phyloP scores from a whole-genome alignment of 2,113 vertebrate genomes.

The Phocoena phocoena region DNA sequence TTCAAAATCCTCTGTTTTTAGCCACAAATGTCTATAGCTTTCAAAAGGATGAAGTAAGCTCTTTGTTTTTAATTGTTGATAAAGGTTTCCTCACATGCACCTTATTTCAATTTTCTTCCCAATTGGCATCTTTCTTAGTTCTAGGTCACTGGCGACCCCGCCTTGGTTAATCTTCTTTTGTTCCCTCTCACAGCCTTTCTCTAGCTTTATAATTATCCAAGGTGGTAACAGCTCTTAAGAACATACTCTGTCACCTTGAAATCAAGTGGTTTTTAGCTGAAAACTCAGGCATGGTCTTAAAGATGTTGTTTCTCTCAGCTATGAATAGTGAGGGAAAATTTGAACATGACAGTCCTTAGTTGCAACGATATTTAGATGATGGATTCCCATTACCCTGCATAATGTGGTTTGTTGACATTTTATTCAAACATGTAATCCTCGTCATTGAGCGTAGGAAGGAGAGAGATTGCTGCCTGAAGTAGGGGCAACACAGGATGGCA shows the following conservation, averaged over 20 bases:
- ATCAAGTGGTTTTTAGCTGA: conserved; percentile 80
- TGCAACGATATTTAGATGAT: conserved; percentile 70
- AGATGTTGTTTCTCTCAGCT: conserved; percentile 73
- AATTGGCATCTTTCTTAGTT: neutral
- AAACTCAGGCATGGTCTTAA: conserved; percentile 77
- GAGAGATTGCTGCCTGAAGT: neutral
- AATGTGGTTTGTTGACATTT: conserved; percentile 63
- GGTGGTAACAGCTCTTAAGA: conserved; percentile 71
- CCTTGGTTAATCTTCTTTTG: conserved; percentile 75
- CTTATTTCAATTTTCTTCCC: conserved; percentile 72
- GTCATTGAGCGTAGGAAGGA: conserved; percentile 11
- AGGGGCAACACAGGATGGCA: neutral
- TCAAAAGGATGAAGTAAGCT: conserved; percentile 24
- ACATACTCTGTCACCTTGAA: conserved; percentile 81
- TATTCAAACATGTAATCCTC: conserved; percentile 58
- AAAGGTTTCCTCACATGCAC: conserved; percentile 67
- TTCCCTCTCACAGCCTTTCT: conserved; percentile 45
- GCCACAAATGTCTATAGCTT: conserved; percentile 1
- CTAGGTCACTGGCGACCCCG: neutral
- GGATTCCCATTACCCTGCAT: conserved; percentile 67
- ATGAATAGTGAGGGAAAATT: conserved; percentile 55
- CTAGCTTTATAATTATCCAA: conserved; percentile 81
- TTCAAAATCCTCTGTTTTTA: conserved; percentile 37
- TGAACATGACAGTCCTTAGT: conserved; percentile 62
- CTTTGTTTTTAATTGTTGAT: conserved; percentile 74